Evolutionary conservation across 2,888 invertebrate species (phyloP).

Genomic region (Linyphia triangularis): DNA sequence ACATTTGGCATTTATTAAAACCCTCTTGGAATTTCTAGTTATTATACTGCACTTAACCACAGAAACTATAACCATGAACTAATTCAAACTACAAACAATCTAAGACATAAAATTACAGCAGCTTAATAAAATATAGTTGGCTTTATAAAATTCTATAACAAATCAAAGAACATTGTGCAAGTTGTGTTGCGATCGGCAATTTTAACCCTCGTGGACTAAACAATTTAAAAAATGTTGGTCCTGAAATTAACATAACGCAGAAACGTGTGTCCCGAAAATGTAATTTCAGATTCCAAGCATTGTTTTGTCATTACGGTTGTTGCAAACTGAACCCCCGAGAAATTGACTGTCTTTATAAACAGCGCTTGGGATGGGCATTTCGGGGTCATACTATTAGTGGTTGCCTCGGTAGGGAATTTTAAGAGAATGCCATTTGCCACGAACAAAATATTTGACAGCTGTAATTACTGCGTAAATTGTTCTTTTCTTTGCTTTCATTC

Average conservation of each 20-base stretch:
- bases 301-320: slow-evolving; percentile 60
- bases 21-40: background rate
- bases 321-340: slow-evolving; percentile 24
- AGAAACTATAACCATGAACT: background rate
- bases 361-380: slow-evolving; percentile 34
- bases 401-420: slow-evolving; percentile 68
- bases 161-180: slow-evolving; percentile 20
- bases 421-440: slow-evolving; percentile 63
- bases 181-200: slow-evolving; percentile 21
- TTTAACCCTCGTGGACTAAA: slow-evolving; percentile 6
- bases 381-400: slow-evolving; percentile 46
- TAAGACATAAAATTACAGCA: background rate
- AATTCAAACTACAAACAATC: background rate
- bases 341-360: slow-evolving; percentile 50
- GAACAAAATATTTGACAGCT: slow-evolving; percentile 72
- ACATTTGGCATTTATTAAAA: background rate
- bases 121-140: background rate
- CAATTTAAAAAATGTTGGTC: slow-evolving; percentile 61
- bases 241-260: slow-evolving; percentile 65
- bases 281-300: slow-evolving; percentile 72
- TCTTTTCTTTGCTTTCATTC: background rate
- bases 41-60: no score
- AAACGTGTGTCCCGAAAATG: slow-evolving; percentile 24
- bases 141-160: background rate
- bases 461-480: slow-evolving; percentile 67